Evolutionary conservation across 2,888 invertebrate species (phyloP).

Genomic region (Agrenia bidenticulata): DNA sequence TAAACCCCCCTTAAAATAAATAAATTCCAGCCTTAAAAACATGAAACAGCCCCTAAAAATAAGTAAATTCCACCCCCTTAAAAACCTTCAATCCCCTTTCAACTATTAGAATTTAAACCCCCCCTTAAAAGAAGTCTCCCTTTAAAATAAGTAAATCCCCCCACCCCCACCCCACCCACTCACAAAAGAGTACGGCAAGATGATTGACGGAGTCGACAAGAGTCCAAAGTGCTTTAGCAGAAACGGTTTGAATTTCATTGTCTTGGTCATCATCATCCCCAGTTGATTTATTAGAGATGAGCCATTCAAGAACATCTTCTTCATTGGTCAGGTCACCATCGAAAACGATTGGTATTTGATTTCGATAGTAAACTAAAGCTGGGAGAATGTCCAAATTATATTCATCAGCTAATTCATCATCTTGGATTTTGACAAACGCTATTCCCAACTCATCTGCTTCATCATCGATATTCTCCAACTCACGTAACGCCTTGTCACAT

Average conservation of each 20-base stretch:
- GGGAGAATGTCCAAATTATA: constrained; percentile 81
- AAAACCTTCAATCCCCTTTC: too few species aligned
- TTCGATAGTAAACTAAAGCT: constrained; percentile 87
- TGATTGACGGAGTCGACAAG: constrained; percentile 87
- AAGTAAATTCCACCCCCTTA: too few species aligned
- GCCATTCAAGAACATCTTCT: constrained; percentile 90
- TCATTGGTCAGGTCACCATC: constrained; percentile 87
- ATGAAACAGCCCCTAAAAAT: too few species aligned
- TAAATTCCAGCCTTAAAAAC: too few species aligned
- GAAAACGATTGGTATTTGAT: constrained; percentile 91
- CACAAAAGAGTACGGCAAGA: constrained; percentile 77
- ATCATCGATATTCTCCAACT: constrained; percentile 69
- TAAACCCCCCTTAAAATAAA: too few species aligned
- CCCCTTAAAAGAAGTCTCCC: too few species aligned
- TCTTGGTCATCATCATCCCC: constrained; percentile 79
- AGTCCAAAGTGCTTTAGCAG: constrained; percentile 78
- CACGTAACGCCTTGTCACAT: constrained; percentile 84
- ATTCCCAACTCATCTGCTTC: constrained; percentile 92
- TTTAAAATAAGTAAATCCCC: background rate
- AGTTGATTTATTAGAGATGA: constrained; percentile 88
- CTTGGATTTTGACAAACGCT: constrained; percentile 91
- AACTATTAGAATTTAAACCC: too few species aligned
- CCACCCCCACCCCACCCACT: too few species aligned
- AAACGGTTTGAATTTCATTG: constrained; percentile 72
- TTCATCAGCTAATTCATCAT: constrained; percentile 85